A percentile compares a stretch with the other conserved stretches of the same genome.
These are phyloP conservation scores for Stenolophus ochropezus DNA, from an alignment of 2,888 invertebrate species.

Conservation along the genomic window DNA sequence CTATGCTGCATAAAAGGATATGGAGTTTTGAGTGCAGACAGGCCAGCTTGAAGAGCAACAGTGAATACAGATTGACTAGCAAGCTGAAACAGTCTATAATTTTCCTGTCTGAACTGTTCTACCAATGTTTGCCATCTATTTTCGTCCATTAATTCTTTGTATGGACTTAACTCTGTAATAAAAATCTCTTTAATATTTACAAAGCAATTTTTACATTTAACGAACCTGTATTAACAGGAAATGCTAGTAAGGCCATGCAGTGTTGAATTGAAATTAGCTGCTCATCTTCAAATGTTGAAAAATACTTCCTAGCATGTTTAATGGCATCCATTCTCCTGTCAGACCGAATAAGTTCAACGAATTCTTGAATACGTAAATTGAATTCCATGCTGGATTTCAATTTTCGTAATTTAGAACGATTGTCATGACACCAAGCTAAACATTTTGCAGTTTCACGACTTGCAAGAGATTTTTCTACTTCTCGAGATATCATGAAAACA, in stretches of 20 bases:
- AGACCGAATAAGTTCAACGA: conserved; percentile 93
- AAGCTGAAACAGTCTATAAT: conserved; percentile 95
- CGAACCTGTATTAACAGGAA: conserved; percentile 86
- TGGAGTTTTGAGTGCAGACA: conserved; percentile 97
- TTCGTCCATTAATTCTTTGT: conserved; percentile 80
- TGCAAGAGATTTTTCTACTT: conserved; percentile 90
- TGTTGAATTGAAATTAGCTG: conserved; percentile 92
- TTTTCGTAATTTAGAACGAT: conserved; percentile 95
- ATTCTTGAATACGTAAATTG: conserved; percentile 93
- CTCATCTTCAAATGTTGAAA: conserved; percentile 90
- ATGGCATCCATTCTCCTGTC: conserved; percentile 94
- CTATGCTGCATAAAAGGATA: conserved; percentile 76
- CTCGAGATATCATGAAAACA: conserved; percentile 87
- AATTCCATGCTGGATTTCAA: conserved; percentile 97
- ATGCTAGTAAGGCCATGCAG: conserved; percentile 96
- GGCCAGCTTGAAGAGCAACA: conserved; percentile 92
- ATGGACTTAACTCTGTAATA: conserved; percentile 79
- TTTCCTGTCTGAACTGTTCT: conserved; percentile 93
- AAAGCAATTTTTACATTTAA: conserved; percentile 30
- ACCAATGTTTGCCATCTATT: conserved; percentile 89
- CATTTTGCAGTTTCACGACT: conserved; percentile 91
- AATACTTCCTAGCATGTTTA: conserved; percentile 94
- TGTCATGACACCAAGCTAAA: conserved; percentile 96
- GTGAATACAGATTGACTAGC: conserved; percentile 94
- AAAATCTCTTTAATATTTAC: conserved; percentile 3